A percentile compares a stretch with the other conserved stretches of the same genome.
Conservation (phyloP, 2,797 vertebrate species). For the Erpetoichthys calabaricus region DNA sequence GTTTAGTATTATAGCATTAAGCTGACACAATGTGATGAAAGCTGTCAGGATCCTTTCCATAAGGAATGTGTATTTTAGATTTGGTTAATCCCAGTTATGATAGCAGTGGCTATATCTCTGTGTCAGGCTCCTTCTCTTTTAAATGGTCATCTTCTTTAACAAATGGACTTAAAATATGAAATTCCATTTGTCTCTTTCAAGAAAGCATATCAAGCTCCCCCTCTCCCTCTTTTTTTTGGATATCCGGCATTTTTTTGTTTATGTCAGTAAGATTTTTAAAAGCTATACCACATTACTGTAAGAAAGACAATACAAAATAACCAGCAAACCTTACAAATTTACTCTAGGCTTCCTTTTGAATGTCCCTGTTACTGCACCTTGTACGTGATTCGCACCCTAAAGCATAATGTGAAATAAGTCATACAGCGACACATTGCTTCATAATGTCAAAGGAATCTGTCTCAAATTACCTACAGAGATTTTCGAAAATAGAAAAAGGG, state of each 20-base stretch:
- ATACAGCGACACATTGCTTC: too few species aligned
- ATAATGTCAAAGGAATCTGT: too few species aligned
- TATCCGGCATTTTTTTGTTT: too few species aligned
- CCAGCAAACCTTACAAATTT: not conserved
- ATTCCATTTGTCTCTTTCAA: not conserved
- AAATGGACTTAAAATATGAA: not conserved
- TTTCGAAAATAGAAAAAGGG: too few species aligned
- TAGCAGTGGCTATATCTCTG: not conserved
- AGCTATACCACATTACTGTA: not conserved
- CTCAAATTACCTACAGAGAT: too few species aligned
- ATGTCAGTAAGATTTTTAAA: not conserved
- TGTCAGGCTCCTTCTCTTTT: too few species aligned
- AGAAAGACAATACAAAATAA: not conserved
- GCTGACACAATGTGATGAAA: constrained; percentile 31
- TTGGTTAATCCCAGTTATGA: constrained; percentile 16
- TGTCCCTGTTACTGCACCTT: too few species aligned
- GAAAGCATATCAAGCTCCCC: not conserved
- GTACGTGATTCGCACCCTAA: too few species aligned
- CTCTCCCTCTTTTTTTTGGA: not conserved
- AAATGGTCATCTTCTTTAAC: not conserved
- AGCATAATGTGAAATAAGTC: too few species aligned
- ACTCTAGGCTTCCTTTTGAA: not conserved
- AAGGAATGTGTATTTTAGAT: constrained; percentile 19
- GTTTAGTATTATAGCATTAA: constrained; percentile 44
- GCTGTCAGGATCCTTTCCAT: constrained; percentile 21